Conservation (phyloP, 2,888 invertebrate genomes). For the Cancer borealis region DNA sequence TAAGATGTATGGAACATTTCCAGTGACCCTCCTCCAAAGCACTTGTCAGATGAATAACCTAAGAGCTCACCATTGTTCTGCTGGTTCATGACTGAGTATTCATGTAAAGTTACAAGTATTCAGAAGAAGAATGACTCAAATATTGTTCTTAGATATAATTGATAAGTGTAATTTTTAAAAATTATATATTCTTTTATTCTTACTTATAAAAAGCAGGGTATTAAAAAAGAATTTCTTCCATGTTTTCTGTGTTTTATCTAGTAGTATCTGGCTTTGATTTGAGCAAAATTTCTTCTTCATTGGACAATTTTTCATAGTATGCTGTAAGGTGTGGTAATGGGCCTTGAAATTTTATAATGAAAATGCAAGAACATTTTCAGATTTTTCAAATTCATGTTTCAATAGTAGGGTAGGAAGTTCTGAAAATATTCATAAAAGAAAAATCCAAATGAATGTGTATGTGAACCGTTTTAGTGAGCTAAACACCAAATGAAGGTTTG, state of each 20-base stretch:
- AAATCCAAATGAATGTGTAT: not conserved
- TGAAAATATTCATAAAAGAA: not conserved
- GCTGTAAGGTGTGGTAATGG: not conserved
- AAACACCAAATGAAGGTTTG: not conserved
- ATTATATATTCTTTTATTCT: not conserved
- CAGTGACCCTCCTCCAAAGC: constrained; percentile 59
- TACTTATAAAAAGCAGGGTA: not conserved
- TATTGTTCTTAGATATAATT: not conserved
- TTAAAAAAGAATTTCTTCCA: not conserved
- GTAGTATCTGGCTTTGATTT: not conserved
- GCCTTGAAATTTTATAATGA: not conserved
- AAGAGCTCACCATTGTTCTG: constrained; percentile 61
- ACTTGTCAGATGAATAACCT: constrained; percentile 50
- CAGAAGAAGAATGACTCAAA: not conserved
- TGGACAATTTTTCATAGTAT: not conserved
- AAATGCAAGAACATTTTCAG: not conserved
- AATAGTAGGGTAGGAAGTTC: not conserved
- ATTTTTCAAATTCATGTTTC: not conserved
- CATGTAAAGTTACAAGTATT: not conserved
- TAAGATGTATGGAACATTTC: constrained; percentile 74
- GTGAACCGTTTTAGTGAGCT: not conserved
- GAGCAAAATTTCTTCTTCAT: not conserved
- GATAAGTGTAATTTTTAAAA: not conserved
- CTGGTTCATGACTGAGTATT: not conserved
- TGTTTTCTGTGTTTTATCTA: not conserved